phyloP scores from a whole-genome alignment of 2,888 invertebrate genomes.

The Pharmacophagus antenor region DNA sequence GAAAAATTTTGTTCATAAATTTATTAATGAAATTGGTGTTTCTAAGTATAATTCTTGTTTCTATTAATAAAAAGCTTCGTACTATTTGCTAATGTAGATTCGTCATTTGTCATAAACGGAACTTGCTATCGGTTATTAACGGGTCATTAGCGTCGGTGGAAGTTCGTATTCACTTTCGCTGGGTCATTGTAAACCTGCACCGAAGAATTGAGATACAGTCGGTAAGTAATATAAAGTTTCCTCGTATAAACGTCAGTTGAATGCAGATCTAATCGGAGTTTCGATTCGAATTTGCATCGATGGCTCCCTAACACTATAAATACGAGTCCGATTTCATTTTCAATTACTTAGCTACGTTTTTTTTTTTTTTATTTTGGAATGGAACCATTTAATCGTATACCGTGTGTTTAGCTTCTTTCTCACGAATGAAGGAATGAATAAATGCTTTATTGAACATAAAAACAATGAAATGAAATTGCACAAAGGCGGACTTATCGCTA shows the following conservation, averaged over 20 bases:
- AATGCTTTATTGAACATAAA: too few relatives aligned
- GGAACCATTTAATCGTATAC: not conserved
- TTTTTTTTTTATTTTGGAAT: not conserved
- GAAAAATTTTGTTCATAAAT: too few relatives aligned
- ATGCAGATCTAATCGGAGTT: constrained; percentile 27
- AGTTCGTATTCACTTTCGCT: constrained; percentile 6
- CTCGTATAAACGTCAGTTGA: constrained; percentile 27
- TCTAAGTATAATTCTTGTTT: not conserved
- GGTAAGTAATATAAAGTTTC: constrained; percentile 29
- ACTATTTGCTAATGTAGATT: constrained; percentile 34
- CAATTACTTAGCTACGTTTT: not conserved
- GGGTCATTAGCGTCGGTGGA: constrained; percentile 18
- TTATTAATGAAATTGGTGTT: not conserved
- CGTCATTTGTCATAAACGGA: constrained; percentile 24
- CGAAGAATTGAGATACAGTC: constrained; percentile 23
- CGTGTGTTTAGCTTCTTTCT: not conserved
- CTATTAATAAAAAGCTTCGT: not conserved
- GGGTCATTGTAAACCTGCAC: constrained; percentile 10
- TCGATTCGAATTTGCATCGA: constrained; percentile 13
- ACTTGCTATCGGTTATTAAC: constrained; percentile 14
- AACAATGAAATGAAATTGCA: too few relatives aligned
- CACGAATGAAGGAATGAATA: too few relatives aligned
- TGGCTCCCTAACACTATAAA: constrained; percentile 13
- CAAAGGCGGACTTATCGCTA: too few relatives aligned
- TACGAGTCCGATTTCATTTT: constrained; percentile 2